Percentiles rank a stretch among this genome's conserved stretches.
phyloP scores from a whole-genome alignment of 2,888 invertebrate species.

The Trachelus stipa region DNA sequence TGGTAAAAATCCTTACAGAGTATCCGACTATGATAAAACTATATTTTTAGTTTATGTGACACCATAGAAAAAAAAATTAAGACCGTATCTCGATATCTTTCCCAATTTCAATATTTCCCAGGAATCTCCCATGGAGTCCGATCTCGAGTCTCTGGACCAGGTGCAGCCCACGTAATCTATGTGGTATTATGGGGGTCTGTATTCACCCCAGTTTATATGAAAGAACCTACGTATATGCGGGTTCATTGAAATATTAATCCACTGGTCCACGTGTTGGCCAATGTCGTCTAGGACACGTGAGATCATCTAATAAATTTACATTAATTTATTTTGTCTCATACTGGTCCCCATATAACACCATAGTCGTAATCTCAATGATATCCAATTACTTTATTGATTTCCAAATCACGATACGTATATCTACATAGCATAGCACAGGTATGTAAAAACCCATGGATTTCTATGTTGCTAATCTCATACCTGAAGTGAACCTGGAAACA shows the following conservation, averaged over 20 bases:
- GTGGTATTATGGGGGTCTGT: conserved; percentile 50
- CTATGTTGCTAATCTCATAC: not conserved
- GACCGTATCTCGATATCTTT: not conserved
- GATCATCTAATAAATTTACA: not conserved
- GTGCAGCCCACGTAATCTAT: conserved; percentile 24
- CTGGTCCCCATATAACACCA: not conserved
- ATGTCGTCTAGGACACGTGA: not conserved
- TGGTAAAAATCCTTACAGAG: not conserved
- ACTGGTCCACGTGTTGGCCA: not conserved
- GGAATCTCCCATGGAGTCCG: not conserved
- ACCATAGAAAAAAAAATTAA: not conserved
- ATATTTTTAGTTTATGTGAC: not conserved
- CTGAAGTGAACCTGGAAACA: not conserved
- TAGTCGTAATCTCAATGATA: not conserved
- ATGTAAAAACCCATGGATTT: not conserved
- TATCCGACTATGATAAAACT: not conserved
- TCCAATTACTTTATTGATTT: not conserved
- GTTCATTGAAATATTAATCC: conserved; percentile 45
- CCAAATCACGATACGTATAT: not conserved
- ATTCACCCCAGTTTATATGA: conserved; percentile 51
- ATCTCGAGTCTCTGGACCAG: conserved; percentile 17
- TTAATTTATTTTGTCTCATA: not conserved
- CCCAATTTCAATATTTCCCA: not conserved
- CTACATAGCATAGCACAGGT: no score
- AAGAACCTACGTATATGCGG: conserved; percentile 50